Evolutionary conservation across 2,797 vertebrate genomes (phyloP), one percentile per base, ranked within the genome.

Genomic region (Linurgus olivaceus): DNA sequence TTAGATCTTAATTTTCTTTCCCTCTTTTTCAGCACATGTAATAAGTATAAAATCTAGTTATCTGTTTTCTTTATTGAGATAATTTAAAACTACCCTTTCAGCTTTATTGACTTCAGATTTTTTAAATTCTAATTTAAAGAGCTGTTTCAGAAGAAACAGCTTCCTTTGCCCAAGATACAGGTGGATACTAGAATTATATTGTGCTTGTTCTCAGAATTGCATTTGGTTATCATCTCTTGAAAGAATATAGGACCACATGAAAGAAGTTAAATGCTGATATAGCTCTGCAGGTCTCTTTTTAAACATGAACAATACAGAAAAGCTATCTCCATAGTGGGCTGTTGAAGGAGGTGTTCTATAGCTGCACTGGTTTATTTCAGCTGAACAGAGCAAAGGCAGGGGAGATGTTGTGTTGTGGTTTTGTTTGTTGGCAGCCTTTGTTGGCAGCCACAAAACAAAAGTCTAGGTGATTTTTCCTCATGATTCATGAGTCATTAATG

Each of bases 1-100:
- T 78, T 37, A 81, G 77, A 82, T 88, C 79, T 88, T 87, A 86
- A 88, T 96, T 97, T 96, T 96, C 91, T 96, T 95, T 91, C 61
- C 67, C 75, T 94, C 80, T 95, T 97, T 95, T 93, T 89, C 78
- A 92, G 91, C 92, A 88, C 73, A 66, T 6, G 2, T 95, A 94
- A 58, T 97, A 91, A 95, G 90, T 92, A 83, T 52, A 91, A 93
- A 97, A 97, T 94, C 59, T 82, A 94, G 96, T 97, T 96, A 96
- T 52, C 87, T 88, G 8, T 91, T 79, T 91, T 76, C 85, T 72
- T 61, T 88, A 65, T 37, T 95, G 90, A 84, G 88, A 73, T 93
- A 5, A 95, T 93, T 96, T 97, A 74, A 96, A 98, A 94, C 91
- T 95, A 86, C 63, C 88, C 66, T 91, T 90, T 92, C 88, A 94